Percentiles rank a stretch among this genome's conserved stretches.
These are phyloP conservation scores for Temnothorax unifasciatus DNA, from an alignment of 2,888 invertebrate species.

Conservation along the genomic window DNA sequence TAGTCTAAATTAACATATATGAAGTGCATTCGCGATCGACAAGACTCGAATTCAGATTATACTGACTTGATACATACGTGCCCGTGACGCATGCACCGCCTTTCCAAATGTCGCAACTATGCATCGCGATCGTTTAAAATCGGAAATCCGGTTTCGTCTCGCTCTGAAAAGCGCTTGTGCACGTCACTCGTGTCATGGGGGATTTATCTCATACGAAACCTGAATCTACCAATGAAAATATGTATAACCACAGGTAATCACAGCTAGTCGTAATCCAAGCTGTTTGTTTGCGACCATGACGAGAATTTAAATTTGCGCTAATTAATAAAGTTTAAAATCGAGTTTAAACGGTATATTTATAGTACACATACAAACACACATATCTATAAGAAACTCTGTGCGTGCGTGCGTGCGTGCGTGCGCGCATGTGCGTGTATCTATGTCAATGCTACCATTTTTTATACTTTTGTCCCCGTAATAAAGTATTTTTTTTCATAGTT, in stretches of 20 bases:
- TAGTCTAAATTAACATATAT: background rate
- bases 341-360: background rate
- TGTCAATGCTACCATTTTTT: background rate
- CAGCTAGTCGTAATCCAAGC: background rate
- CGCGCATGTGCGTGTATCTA: background rate
- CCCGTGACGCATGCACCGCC: constrained; percentile 60
- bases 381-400: background rate
- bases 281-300: background rate
- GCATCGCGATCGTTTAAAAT: constrained; percentile 63
- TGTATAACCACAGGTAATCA: background rate
- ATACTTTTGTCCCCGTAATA: background rate
- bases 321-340: background rate
- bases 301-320: constrained; percentile 8
- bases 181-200: background rate
- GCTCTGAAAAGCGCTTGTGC: constrained; percentile 76
- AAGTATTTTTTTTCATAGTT: background rate
- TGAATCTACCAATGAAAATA: background rate
- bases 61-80: background rate
- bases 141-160: constrained; percentile 76
- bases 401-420: no score
- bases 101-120: constrained; percentile 66
- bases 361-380: background rate
- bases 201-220: background rate
- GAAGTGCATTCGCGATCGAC: background rate
- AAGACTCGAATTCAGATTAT: no score